Evolutionary conservation across 2,888 invertebrate species (phyloP).

Genomic region (Bhutanitis thaidina): DNA sequence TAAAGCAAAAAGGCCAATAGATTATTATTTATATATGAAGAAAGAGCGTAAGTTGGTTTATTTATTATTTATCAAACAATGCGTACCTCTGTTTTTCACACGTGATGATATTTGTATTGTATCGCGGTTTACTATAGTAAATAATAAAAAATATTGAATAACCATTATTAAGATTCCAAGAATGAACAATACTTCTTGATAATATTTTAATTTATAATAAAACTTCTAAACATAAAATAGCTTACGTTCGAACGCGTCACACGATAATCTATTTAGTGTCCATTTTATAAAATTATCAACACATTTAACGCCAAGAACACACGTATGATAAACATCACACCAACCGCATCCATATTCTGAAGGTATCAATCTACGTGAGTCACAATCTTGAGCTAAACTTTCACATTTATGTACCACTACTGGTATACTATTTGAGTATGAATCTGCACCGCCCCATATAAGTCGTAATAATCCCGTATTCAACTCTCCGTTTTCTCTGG

Average conservation of each 20-base stretch:
- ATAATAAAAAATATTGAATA: no score
- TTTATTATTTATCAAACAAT: no score
- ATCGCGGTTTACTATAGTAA: no score
- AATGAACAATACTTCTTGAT: no score
- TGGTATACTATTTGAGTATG: constrained; percentile 37
- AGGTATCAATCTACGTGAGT: constrained; percentile 22
- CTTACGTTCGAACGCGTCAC: constrained; percentile 28
- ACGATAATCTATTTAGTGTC: constrained; percentile 28
- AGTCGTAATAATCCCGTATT: constrained; percentile 32
- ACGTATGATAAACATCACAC: constrained; percentile 23
- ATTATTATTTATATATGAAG: no score
- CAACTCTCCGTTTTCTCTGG: constrained; percentile 15
- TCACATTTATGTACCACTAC: constrained; percentile 38
- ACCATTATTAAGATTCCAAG: no score
- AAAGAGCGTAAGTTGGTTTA: no score
- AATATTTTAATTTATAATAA: no score
- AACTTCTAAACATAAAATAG: constrained; percentile 24
- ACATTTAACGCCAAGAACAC: constrained; percentile 28
- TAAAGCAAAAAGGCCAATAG: no score
- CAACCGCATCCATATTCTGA: constrained; percentile 28
- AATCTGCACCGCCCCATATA: constrained; percentile 36
- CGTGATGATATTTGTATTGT: no score
- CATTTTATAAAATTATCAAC: constrained; percentile 28
- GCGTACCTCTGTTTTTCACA: no score
- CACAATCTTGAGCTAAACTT: constrained; percentile 25